Base-by-base conservation (phyloP, 2,888 invertebrate species). In the Cheiracanthium punctorium region DNA sequence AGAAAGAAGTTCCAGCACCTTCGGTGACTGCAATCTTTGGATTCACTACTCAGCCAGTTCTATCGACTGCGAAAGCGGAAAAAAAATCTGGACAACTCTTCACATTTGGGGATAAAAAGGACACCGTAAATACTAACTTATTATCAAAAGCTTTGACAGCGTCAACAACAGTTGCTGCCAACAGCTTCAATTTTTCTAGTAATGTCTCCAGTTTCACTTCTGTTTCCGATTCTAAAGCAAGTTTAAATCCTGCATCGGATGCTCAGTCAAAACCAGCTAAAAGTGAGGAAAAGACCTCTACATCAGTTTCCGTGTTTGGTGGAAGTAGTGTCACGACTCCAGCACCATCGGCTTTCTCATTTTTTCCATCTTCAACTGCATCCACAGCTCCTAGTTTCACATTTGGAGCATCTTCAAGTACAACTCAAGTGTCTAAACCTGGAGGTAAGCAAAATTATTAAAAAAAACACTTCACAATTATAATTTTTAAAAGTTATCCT, bases 321-420 rank as follows among this genome's bases (percentile, higher is more conserved):
- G 17, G 10, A 64, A 14, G 74, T 20, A 30, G 32, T 30, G 64
- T 41, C 0, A 48, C 76, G 5, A 65, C 76, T 28, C 33, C 82
- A 4, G 30, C 76, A n/a, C 17, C 71, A 64, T 67, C 67, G 7
- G 71, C 71, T 8, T 76, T 72, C 28, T 76, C 76, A 24, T 82
- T 82, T 32, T 76, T 65, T 77, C 12, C 65, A n/a, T 24, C 75
- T 24, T 30, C 70, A 7, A 32, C 79, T 29, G 10, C 84, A 4
- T 41, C 52, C 7, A 32, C 74, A 5, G 20, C 74, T 58, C 12
- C 76, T 12, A 41, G 24, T 12, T 84, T 82, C 17, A 64, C 71
- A 12, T 82, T 82, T 71, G 82, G 82, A 8, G 48, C 79, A 37
- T 37, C 73, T 58, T 41, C 80, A 2, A 82, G 29, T 64, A 29